Conservation (phyloP, 1,140 invertebrate genomes). For the Gonatopus flavifemur region DNA sequence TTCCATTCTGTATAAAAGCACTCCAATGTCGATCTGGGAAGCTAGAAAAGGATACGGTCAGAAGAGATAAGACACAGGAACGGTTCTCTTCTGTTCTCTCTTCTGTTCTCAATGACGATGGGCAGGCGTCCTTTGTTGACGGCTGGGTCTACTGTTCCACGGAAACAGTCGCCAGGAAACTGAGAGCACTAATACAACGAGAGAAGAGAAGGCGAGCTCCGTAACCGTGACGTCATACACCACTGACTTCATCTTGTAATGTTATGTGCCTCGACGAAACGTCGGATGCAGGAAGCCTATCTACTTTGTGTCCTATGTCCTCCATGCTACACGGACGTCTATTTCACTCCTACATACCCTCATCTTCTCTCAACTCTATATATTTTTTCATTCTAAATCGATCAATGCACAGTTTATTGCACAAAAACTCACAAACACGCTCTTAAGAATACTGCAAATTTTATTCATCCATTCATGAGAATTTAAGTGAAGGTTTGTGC, state of each 20-base stretch:
- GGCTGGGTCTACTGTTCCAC: constrained; percentile 43
- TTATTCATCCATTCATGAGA: no score
- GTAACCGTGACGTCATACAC: constrained; percentile 56
- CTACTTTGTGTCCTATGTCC: constrained; percentile 31
- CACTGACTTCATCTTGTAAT: constrained; percentile 57
- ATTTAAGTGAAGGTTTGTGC: no score
- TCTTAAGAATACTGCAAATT: no score
- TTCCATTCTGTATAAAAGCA: neutral
- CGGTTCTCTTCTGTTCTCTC: constrained; percentile 43
- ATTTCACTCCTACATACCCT: neutral
- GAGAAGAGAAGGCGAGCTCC: constrained; percentile 46
- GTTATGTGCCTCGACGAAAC: constrained; percentile 50
- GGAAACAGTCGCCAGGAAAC: constrained; percentile 56
- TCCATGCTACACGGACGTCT: constrained; percentile 10
- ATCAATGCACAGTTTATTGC: no score
- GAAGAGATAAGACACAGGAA: constrained; percentile 27
- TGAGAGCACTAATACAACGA: constrained; percentile 49
- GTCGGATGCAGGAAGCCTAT: constrained; percentile 54
- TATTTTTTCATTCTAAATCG: no score
- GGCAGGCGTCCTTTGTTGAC: constrained; percentile 50
- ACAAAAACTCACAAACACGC: no score
- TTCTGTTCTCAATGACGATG: constrained; percentile 36
- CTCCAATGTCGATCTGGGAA: neutral
- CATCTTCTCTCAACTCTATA: constrained; percentile 23
- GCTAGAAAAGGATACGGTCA: constrained; percentile 19